Evolutionary conservation across 2,113 vertebrate species (phyloP), one percentile per base, ranked within the genome.

Genomic region (Hippoglossus stenolepis): DNA sequence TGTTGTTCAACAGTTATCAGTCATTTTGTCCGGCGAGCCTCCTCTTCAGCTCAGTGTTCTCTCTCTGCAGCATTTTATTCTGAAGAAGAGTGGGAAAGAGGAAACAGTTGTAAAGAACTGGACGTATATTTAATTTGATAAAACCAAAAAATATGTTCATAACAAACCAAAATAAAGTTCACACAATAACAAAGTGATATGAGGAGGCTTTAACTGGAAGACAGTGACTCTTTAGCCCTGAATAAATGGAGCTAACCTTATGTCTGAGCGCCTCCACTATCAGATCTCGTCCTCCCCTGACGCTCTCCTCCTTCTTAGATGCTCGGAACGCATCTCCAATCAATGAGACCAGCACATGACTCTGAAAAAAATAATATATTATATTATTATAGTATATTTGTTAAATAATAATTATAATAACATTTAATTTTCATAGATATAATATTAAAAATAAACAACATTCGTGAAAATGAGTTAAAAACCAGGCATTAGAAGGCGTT

Each of bases 201-300:
- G 15, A 49, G 45, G 45, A 9, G 35, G 35, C 35, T 38, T 38
- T 38, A 38, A 38, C 35, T 38, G 35, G 35, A 40, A 11, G 40
- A 43, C 40, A 43, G 10, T 11, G 40, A 43, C 35, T 38, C 8
- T 38, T 38, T 10, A 38, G 8, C 35, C 35, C 35, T 38, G 9
- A 38, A 43, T 43, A 43, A 43, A 7, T 38, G 10, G 20, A 31
- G 31, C 81, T 35, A 13, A 95, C 94, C 91, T 94, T 94, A 49
- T 94, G 94, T 77, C 93, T 86, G 56, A 95, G 92, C 0, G 94
- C 93, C 77, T 95, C 94, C 72, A 95, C 94, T 53, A 92, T 87
- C 80, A 95, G 85, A 67, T 95, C 94, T 49, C 87, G 85, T n/a
- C 89, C 83, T 18, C 86, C 87, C 20, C 56, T 82, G 35, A 80